Evolutionary conservation across 2,113 vertebrate genomes (phyloP), one percentile per base, ranked within the genome.

Genomic region (Hippocampus barbouri): DNA sequence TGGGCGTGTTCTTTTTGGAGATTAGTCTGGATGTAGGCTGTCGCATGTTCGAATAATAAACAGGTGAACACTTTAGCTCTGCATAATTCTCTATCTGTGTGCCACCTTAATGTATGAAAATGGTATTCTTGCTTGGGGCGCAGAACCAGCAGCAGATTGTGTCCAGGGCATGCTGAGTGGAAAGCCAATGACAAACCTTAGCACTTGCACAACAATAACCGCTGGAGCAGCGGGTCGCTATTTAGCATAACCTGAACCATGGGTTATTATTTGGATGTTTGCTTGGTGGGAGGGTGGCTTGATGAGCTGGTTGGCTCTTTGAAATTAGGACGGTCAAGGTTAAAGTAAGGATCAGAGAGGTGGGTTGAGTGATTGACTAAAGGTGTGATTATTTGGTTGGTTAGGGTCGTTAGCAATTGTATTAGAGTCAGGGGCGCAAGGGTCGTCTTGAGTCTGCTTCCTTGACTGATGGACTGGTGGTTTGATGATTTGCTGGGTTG

Each of bases 21-120:
- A 90, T 91, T 90, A 92, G 87, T 85, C 78, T 57, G 79, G 84
- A 86, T 86, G 79, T 78, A 86, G 87, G 85, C 85, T 88, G 87
- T 89, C 85, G 86, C 89, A 81, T 84, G 82, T 83, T 83, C 70
- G 88, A 91, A 90, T 91, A 87, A 90, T 89, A 90, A 92, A 91
- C 89, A 92, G 90, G 90, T 89, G 83, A 90, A 85, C 83, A 90
- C 78, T 87, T 85, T 80, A 89, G 86, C 85, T 85, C 79, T 87
- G 88, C 86, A 92, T 92, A 90, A 91, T 90, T 89, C 87, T 83
- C 72, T 88, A 88, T 91, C 87, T 85, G 76, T 70, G 73, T 11
- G 54, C 79, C 81, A 83, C 78, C 81, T 79, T 88, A 89, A 91
- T 91, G 77, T 89, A 89, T 91, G 87, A 88, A 90, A 90, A 91